Evolutionary conservation across 1,140 invertebrate genomes (phyloP), one percentile per base, ranked within the genome.

Genomic region (Sinonovacula constricta): DNA sequence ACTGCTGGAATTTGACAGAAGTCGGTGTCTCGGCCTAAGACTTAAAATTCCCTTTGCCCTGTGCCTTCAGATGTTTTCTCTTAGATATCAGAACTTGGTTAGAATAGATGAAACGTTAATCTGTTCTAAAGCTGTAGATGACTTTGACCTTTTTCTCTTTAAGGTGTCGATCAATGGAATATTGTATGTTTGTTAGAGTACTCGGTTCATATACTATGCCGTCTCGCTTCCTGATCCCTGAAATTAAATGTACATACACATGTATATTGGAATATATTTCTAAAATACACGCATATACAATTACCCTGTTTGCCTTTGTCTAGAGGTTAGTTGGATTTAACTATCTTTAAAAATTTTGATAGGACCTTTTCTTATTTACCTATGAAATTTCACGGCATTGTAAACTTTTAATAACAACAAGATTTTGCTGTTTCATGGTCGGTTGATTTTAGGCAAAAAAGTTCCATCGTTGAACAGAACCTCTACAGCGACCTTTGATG

Each of bases 131-230:
- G 63, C 36, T 66, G 34, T 49, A 66, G 63, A 49, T 62, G 10
- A 49, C n/a, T 49, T 49, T n/a, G 28, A 62, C 59, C 36, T 62
- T 62, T 62, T 66, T 63, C 39, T 49, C 36, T 24, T 66, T 66
- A 26, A 66, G 63, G 63, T 66, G 26, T 26, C 63, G 34, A 66
- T 66, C 63, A 66, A 66, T 66, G 36, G 63, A 66, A 66, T 66
- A 66, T 66, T 66, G 63, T 66, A 66, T 66, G 63, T 45, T 66
- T 22, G 63, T 66, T 49, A 66, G 39, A 49, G 63, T 66, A n/a
- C 63, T 45, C 26, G 34, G 34, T 51, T 66, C 63, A 66, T 66
- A 66, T 66, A 49, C 63, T 49, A 45, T 66, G 18, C 36, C 63
- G 39, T 66, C 63, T 2, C 45, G 34, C 39, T 66, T 49, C 63